These are phyloP conservation scores for Semnornis frantzii DNA, from an alignment of 2,113 vertebrate species.

Conservation along the genomic window DNA sequence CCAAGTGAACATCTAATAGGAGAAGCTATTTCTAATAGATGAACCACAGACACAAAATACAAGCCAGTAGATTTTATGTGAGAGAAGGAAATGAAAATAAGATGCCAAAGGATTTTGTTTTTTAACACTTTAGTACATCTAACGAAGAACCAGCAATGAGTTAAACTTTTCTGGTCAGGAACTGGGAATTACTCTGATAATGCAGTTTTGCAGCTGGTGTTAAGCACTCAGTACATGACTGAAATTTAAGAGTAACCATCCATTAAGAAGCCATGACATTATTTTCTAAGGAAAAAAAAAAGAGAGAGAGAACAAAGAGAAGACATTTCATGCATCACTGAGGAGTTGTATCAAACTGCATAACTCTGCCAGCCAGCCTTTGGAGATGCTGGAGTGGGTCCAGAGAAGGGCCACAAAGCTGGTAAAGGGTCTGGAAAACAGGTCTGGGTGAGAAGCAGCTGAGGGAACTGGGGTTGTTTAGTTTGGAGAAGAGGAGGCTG, in stretches of 20 bases:
- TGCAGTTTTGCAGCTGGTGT: neutral
- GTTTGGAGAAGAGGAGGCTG: too few relatives aligned
- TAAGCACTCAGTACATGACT: neutral
- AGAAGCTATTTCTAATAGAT: neutral
- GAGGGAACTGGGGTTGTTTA: too few relatives aligned
- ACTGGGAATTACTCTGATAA: neutral
- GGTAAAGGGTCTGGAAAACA: too few relatives aligned
- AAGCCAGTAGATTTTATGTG: neutral
- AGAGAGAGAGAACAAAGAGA: neutral
- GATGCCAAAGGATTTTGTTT: neutral
- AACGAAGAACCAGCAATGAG: neutral
- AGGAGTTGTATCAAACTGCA: neutral
- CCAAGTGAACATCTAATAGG: conserved; percentile 13
- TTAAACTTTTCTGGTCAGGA: neutral
- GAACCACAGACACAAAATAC: neutral
- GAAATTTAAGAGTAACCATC: neutral
- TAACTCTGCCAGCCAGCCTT: neutral
- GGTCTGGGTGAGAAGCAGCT: too few relatives aligned
- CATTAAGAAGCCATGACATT: conserved; percentile 3
- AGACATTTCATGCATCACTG: neutral
- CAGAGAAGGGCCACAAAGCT: too few relatives aligned
- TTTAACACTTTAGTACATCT: neutral
- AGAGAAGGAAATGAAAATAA: conserved; percentile 7
- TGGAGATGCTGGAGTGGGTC: neutral
- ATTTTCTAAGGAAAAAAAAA: neutral